Evolutionary conservation across 2,113 vertebrate genomes (phyloP).

Genomic region (Epinephelus cyanopodus): DNA sequence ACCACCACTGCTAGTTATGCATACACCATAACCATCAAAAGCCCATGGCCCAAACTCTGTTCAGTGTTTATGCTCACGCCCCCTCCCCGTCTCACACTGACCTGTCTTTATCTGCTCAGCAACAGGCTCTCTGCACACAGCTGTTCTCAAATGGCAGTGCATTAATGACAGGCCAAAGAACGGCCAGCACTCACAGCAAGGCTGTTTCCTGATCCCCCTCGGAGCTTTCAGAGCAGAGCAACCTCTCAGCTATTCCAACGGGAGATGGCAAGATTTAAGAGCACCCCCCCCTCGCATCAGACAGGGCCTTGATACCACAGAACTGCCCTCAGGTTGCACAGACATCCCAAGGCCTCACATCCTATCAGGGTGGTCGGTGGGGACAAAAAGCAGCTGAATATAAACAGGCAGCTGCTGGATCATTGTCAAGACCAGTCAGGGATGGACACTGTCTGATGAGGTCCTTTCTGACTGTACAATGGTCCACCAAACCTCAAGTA

Average conservation of each 20-base stretch:
- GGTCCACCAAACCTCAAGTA: conserved; percentile 40
- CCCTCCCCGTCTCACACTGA: conserved; percentile 36
- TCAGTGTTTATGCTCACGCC: conserved; percentile 61
- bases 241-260: conserved; percentile 53
- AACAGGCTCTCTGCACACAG: conserved; percentile 75
- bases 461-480: conserved; percentile 12
- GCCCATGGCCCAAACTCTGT: conserved; percentile 47
- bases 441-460: conserved; percentile 49
- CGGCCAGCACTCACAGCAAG: conserved; percentile 55
- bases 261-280: conserved; percentile 53
- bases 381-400: conserved; percentile 43
- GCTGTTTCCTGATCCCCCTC: conserved; percentile 43
- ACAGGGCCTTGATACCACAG: conserved; percentile 1
- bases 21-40: conserved; percentile 62
- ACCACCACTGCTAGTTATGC: conserved; percentile 41
- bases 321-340: conserved; percentile 30
- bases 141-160: conserved; percentile 73
- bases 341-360: conserved; percentile 28
- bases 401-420: conserved; percentile 63
- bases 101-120: conserved; percentile 78
- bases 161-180: conserved; percentile 67
- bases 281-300: neutral
- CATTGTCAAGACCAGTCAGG: conserved; percentile 31
- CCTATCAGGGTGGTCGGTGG: conserved; percentile 6
- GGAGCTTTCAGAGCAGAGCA: conserved; percentile 50